Evolutionary conservation across 2,888 invertebrate species (phyloP).

Genomic region (Lottia gigantea): DNA sequence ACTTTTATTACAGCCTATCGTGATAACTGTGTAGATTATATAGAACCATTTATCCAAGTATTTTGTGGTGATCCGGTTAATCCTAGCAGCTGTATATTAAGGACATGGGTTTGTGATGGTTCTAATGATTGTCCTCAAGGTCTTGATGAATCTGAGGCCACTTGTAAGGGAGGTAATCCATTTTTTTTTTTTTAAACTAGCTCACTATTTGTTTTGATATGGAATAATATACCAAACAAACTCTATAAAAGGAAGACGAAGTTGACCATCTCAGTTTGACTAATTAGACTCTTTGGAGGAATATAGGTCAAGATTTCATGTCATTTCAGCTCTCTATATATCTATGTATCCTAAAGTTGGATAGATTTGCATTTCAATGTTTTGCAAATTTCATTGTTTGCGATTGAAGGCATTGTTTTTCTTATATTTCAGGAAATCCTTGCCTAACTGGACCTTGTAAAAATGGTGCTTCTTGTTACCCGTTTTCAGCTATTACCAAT

Average conservation of each 20-base stretch:
- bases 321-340: too few relatives aligned
- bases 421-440: slow-evolving; percentile 34
- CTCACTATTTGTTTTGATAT: too few relatives aligned
- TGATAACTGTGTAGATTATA: slow-evolving; percentile 26
- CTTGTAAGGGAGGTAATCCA: slow-evolving; percentile 39
- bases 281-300: too few relatives aligned
- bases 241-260: too few relatives aligned
- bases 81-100: slow-evolving; percentile 36
- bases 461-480: slow-evolving; percentile 33
- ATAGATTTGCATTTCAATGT: too few relatives aligned
- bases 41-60: slow-evolving; percentile 23
- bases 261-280: too few relatives aligned
- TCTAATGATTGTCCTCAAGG: slow-evolving; percentile 37
- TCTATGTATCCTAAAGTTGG: too few relatives aligned
- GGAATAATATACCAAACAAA: too few relatives aligned
- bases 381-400: too few relatives aligned
- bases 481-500: slow-evolving; percentile 16
- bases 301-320: too few relatives aligned
- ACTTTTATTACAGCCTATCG: slow-evolving; percentile 21
- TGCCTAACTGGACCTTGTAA: slow-evolving; percentile 29
- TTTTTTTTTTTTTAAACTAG: background rate
- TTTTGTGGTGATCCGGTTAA: slow-evolving; percentile 37
- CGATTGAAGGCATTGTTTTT: too few relatives aligned
- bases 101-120: slow-evolving; percentile 47
- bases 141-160: slow-evolving; percentile 46